phyloP scores from a whole-genome alignment of 2,797 vertebrate genomes.

The Cyprinodon diabolis region DNA sequence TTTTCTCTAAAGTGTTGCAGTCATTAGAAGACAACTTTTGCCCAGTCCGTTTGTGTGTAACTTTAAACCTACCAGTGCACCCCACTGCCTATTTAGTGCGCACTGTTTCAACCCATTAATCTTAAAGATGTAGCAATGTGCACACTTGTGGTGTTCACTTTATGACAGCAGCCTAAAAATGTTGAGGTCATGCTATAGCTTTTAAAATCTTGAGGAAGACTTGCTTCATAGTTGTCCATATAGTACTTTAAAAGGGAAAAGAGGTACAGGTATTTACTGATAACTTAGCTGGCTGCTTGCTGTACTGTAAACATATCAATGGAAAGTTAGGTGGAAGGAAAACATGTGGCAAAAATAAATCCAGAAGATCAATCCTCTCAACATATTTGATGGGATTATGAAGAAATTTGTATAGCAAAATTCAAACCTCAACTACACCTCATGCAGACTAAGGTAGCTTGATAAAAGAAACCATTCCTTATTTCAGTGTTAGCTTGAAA shows the following conservation, averaged over 20 bases:
- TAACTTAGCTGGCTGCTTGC: not conserved
- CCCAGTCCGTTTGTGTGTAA: slow-evolving; percentile 40
- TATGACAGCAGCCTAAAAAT: slow-evolving; percentile 2
- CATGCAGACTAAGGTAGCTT: not conserved
- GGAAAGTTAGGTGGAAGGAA: slow-evolving; percentile 4
- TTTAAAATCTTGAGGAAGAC: too few species aligned
- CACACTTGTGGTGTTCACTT: slow-evolving; percentile 54
- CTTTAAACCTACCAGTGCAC: slow-evolving; percentile 65
- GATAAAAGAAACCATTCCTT: not conserved
- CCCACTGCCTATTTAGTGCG: slow-evolving; percentile 79
- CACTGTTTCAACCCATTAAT: slow-evolving; percentile 88
- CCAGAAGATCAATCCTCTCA: too few species aligned
- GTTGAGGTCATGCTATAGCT: not conserved
- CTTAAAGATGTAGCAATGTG: slow-evolving; percentile 78
- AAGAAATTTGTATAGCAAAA: not conserved
- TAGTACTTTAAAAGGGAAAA: not conserved
- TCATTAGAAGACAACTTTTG: slow-evolving; percentile 82
- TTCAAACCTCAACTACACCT: not conserved
- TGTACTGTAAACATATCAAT: not conserved
- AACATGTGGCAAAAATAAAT: not conserved
- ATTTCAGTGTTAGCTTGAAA: slow-evolving; percentile 33
- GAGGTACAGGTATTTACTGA: not conserved
- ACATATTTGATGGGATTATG: slow-evolving; percentile 2
- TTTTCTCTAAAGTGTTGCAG: slow-evolving; percentile 81
- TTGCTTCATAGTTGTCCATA: not conserved